These are phyloP conservation scores for Rafetus swinhoei DNA, from an alignment of 2,113 vertebrate genomes.

Conservation along the genomic window DNA sequence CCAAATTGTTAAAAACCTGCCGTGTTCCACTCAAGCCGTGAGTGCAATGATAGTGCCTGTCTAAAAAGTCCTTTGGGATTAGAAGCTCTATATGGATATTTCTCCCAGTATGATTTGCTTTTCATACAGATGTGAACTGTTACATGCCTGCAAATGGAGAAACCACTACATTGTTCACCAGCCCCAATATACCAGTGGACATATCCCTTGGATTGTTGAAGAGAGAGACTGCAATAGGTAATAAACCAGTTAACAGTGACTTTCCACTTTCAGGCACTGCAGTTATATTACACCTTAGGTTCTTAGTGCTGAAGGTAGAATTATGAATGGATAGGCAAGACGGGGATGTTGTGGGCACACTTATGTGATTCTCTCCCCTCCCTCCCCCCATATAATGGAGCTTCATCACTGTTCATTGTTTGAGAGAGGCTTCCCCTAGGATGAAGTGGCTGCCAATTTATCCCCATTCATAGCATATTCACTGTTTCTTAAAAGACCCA, in stretches of 20 bases:
- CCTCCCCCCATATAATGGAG: rapidly evolving
- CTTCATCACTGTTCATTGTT: background rate
- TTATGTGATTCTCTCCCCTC: background rate
- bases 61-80: background rate
- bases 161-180: constrained; percentile 87
- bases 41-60: rapidly evolving
- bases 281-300: rapidly evolving
- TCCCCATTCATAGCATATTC: background rate
- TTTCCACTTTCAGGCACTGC: background rate
- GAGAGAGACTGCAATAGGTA: constrained; percentile 89
- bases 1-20: background rate
- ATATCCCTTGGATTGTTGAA: constrained; percentile 94
- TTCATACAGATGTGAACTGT: constrained; percentile 85
- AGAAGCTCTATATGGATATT: rapidly evolving
- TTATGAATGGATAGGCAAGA: rapidly evolving
- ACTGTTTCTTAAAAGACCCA: background rate
- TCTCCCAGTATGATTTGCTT: rapidly evolving
- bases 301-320: rapidly evolving
- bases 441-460: rapidly evolving
- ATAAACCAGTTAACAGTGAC: background rate
- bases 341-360: rapidly evolving
- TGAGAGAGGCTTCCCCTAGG: background rate
- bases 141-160: constrained; percentile 97
- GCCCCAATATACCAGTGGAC: constrained; percentile 94
- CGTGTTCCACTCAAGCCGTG: rapidly evolving